Evolutionary conservation across 2,113 vertebrate species (phyloP).

Genomic region (Lamprologus lemairii): DNA sequence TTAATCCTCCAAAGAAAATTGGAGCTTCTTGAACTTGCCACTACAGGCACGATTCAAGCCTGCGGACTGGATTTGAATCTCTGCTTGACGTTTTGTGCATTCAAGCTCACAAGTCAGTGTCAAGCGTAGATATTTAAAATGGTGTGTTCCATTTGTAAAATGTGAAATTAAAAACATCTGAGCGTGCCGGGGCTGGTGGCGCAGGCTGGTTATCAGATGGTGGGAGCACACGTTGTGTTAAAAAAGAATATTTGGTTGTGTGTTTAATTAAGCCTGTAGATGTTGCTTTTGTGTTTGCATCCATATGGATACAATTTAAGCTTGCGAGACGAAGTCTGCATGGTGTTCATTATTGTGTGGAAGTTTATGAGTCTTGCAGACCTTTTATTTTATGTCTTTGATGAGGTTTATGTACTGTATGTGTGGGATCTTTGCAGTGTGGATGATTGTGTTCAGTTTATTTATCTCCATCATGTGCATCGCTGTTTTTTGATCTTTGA

Average conservation of each 20-base stretch:
- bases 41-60: background rate
- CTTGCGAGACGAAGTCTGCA: background rate
- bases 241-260: background rate
- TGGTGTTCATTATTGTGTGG: background rate
- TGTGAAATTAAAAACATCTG: conserved; percentile 6
- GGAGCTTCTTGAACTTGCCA: background rate
- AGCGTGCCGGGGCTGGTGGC: background rate
- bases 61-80: conserved; percentile 10
- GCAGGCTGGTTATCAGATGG: conserved; percentile 7
- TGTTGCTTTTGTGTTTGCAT: background rate
- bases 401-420: background rate
- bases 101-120: background rate
- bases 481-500: background rate
- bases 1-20: conserved; percentile 24
- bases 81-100: background rate
- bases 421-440: background rate
- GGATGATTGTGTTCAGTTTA: background rate
- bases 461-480: background rate
- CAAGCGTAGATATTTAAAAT: background rate
- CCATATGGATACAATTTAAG: conserved; percentile 30
- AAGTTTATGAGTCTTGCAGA: background rate
- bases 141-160: background rate
- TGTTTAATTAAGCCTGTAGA: conserved; percentile 21
- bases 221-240: background rate
- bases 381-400: conserved; percentile 5